Evolutionary conservation across 2,797 vertebrate genomes (phyloP).

Genomic region (Limnodromus scolopaceus): DNA sequence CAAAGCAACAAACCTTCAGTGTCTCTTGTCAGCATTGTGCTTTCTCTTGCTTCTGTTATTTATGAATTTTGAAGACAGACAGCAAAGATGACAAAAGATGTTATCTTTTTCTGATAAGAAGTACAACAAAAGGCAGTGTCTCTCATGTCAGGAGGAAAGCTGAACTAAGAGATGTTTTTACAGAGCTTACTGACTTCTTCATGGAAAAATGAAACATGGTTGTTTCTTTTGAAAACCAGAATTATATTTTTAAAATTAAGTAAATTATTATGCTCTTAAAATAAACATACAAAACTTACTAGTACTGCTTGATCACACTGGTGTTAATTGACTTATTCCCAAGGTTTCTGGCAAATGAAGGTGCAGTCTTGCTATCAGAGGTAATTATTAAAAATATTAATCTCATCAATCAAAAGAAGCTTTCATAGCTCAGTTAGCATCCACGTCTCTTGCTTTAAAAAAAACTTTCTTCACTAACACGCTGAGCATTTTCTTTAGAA

Average conservation of each 20-base stretch:
- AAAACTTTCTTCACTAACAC: neutral
- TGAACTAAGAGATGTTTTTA: neutral
- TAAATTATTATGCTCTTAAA: neutral
- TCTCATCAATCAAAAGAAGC: neutral
- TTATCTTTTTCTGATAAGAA: neutral
- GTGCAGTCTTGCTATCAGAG: neutral
- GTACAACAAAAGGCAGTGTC: neutral
- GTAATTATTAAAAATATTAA: neutral
- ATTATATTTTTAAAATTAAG: neutral
- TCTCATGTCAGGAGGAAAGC: neutral
- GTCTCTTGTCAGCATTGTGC: neutral
- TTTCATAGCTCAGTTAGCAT: neutral
- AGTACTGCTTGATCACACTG: neutral
- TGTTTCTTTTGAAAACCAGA: neutral
- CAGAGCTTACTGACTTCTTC: neutral
- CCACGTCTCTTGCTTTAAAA: neutral
- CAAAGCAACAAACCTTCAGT: neutral
- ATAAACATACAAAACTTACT: neutral
- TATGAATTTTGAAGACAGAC: neutral
- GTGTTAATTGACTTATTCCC: neutral
- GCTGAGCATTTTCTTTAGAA: neutral
- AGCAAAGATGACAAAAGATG: neutral
- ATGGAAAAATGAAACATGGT: neutral
- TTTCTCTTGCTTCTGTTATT: neutral
- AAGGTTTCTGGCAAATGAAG: neutral